A percentile compares a stretch with the other conserved stretches of the same genome.
Evolutionary conservation across 2,888 invertebrate species (phyloP).

Genomic region (Pediacus dermestoides): DNA sequence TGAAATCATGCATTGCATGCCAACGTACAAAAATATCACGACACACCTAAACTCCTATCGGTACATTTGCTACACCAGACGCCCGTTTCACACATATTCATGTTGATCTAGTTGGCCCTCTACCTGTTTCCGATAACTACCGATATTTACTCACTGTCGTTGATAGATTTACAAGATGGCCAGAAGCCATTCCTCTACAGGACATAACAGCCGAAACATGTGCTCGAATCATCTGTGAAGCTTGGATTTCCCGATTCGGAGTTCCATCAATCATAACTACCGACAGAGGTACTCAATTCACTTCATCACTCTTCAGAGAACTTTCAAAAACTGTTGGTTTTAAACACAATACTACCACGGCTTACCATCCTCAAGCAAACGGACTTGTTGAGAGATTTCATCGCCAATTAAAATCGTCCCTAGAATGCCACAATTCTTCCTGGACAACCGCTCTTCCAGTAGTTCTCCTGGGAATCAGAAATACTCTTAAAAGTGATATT

Average conservation of each 20-base stretch:
- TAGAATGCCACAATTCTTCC: too few species aligned
- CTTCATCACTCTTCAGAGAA: not conserved
- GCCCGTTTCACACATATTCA: conserved; percentile 10
- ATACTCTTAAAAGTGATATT: conserved; percentile 10
- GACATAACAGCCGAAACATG: conserved; percentile 1
- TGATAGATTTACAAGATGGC: conserved; percentile 21
- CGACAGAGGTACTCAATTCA: conserved; percentile 3
- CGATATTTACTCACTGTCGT: conserved; percentile 19
- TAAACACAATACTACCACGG: conserved; percentile 1
- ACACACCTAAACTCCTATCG: conserved; percentile 1
- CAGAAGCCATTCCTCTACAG: conserved; percentile 19
- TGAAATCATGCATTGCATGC: not conserved
- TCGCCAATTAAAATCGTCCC: too few species aligned
- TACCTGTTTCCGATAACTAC: conserved; percentile 11
- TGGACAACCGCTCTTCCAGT: conserved; percentile 19
- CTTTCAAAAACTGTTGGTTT: not conserved
- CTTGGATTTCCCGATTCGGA: conserved; percentile 14
- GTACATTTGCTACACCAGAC: not conserved
- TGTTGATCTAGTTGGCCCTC: conserved; percentile 21
- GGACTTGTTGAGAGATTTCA: conserved; percentile 7
- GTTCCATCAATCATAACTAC: conserved; percentile 10
- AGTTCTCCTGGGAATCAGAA: conserved; percentile 10
- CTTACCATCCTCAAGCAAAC: conserved; percentile 7
- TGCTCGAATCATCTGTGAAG: not conserved
- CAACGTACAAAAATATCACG: conserved; percentile 5